A percentile compares a stretch with the other conserved stretches of the same genome.
These are phyloP conservation scores for Leucoptera coffeella DNA, from an alignment of 2,888 invertebrate species.

Conservation along the genomic window DNA sequence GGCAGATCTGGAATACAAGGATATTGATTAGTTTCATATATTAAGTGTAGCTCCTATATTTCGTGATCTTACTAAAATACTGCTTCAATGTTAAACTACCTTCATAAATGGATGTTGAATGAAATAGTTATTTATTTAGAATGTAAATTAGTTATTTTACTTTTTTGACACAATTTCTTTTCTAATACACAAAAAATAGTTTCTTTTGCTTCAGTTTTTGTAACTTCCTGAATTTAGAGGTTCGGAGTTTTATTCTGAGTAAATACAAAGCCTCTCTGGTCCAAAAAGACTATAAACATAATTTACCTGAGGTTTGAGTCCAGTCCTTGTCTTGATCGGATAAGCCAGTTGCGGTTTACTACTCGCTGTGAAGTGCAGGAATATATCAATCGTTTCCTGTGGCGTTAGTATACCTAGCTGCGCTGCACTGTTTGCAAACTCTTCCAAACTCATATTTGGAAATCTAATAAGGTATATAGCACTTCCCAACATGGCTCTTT, in stretches of 20 bases:
- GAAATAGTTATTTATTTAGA: too few relatives aligned
- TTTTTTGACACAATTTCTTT: too few relatives aligned
- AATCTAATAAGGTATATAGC: constrained; percentile 85
- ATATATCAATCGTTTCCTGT: constrained; percentile 91
- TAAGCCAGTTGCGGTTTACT: constrained; percentile 80
- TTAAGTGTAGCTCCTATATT: too few relatives aligned
- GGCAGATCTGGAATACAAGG: constrained; percentile 66
- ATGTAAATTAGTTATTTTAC: too few relatives aligned
- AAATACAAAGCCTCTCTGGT: too few relatives aligned
- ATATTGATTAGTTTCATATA: not conserved
- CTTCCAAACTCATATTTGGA: constrained; percentile 87
- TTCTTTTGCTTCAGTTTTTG: too few relatives aligned
- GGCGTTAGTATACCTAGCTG: constrained; percentile 87
- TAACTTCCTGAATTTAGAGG: too few relatives aligned
- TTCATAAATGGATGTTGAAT: too few relatives aligned
- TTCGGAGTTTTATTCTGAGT: too few relatives aligned
- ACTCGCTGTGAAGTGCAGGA: constrained; percentile 89
- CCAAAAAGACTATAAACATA: constrained; percentile 12
- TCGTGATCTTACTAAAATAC: too few relatives aligned
- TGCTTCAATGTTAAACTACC: too few relatives aligned
- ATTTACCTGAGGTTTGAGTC: constrained; percentile 78
- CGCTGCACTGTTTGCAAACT: constrained; percentile 90
- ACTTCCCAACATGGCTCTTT: constrained; percentile 65
- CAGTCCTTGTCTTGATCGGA: constrained; percentile 75
- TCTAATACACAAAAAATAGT: too few relatives aligned